phyloP scores from a whole-genome alignment of 2,888 invertebrate species.

The Adelognathus sp. region DNA sequence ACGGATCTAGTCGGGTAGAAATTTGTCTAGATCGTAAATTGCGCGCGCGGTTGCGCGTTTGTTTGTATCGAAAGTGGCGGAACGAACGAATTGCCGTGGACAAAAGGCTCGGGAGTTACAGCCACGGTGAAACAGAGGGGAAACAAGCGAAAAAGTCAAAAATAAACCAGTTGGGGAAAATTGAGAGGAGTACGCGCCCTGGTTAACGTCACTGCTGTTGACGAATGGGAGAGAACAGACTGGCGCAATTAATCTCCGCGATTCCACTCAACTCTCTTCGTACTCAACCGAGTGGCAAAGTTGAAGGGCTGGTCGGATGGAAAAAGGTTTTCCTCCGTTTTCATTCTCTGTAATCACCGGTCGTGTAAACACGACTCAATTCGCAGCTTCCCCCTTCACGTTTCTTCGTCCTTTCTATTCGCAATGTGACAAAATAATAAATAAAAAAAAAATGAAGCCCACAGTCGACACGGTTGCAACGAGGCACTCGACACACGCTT shows the following conservation, averaged over 20 bases:
- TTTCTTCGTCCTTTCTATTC: slow-evolving; percentile 46
- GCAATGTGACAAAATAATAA: slow-evolving; percentile 23
- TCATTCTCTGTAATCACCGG: slow-evolving; percentile 17
- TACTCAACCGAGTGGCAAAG: slow-evolving; percentile 32
- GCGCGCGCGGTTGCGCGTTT: slow-evolving; percentile 27
- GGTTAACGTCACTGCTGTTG: slow-evolving; percentile 19
- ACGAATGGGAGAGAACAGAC: slow-evolving; percentile 45
- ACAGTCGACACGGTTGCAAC: slow-evolving; percentile 22
- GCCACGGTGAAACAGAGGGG: slow-evolving; percentile 21
- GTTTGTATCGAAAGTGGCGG: slow-evolving; percentile 25
- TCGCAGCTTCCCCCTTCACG: slow-evolving; percentile 35
- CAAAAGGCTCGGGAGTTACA: neutral
- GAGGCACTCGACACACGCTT: slow-evolving; percentile 37
- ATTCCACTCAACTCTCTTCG: slow-evolving; percentile 33
- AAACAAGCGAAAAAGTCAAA: slow-evolving; percentile 23
- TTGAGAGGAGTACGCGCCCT: neutral
- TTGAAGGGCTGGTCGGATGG: slow-evolving; percentile 46
- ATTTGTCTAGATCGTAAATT: slow-evolving; percentile 47
- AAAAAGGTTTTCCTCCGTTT: slow-evolving; percentile 55
- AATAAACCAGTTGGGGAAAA: slow-evolving; percentile 20
- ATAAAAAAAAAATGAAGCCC: slow-evolving; percentile 44
- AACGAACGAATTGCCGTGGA: slow-evolving; percentile 16
- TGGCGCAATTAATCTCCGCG: slow-evolving; percentile 64
- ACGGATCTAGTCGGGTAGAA: slow-evolving; percentile 30
- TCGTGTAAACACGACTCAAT: slow-evolving; percentile 59